Percentiles rank a stretch among this genome's conserved stretches.
These are phyloP conservation scores for Cichladusa arquata DNA, from an alignment of 2,113 vertebrate species.

Conservation along the genomic window DNA sequence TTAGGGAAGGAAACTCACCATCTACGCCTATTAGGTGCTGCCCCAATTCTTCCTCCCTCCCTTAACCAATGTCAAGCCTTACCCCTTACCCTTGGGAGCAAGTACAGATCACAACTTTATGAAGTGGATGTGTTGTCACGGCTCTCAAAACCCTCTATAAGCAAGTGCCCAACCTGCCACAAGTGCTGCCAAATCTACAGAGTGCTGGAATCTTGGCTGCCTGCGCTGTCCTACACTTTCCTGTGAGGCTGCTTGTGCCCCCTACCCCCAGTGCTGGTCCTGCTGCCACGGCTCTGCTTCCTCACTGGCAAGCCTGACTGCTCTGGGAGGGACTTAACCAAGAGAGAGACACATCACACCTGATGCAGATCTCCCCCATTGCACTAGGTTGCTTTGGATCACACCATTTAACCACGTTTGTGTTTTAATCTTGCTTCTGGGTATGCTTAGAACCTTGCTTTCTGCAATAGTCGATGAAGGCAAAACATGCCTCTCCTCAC, in stretches of 20 bases:
- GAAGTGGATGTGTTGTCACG: accelerated
- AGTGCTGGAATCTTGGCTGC: background rate
- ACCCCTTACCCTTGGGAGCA: background rate
- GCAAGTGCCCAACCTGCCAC: too few species aligned
- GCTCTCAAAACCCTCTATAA: background rate
- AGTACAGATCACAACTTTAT: background rate
- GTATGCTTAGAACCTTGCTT: background rate
- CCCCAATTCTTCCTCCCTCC: background rate
- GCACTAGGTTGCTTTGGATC: accelerated
- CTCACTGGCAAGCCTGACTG: background rate
- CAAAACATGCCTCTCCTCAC: background rate
- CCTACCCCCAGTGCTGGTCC: accelerated
- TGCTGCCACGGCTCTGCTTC: background rate
- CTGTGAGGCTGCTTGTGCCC: background rate
- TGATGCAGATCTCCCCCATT: accelerated
- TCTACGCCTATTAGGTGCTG: background rate
- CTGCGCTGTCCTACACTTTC: background rate
- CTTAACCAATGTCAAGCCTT: background rate
- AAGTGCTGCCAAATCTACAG: background rate
- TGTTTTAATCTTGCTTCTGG: background rate
- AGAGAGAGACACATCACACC: background rate
- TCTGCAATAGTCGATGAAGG: background rate
- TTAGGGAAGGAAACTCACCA: background rate
- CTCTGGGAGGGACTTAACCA: accelerated
- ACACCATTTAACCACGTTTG: background rate